Conservation (phyloP, 2,113 vertebrate species). For the Suricata suricatta region DNA sequence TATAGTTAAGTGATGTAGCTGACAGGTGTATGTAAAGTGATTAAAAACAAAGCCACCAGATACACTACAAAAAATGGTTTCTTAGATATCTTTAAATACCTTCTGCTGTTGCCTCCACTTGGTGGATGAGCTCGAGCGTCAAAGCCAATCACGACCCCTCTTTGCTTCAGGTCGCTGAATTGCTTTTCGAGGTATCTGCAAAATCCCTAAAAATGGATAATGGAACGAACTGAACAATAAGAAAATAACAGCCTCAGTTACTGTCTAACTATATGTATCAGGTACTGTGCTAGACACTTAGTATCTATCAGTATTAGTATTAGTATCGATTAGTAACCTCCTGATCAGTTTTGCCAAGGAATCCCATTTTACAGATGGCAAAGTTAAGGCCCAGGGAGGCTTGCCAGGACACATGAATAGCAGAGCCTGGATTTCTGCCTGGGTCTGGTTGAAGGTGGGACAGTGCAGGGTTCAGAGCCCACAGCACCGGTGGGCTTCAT, state of each 20-base stretch:
- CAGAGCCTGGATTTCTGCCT: background rate
- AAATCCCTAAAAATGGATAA: conserved; percentile 88
- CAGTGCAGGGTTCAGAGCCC: background rate
- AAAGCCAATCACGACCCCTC: conserved; percentile 94
- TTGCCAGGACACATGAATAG: background rate
- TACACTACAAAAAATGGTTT: background rate
- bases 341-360: conserved; percentile 2
- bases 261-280: background rate
- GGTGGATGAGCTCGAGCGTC: conserved; percentile 93
- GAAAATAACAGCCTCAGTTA: background rate
- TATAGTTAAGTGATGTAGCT: background rate
- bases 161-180: conserved; percentile 91
- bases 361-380: background rate
- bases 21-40: background rate
- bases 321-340: background rate
- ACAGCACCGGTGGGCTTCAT: background rate
- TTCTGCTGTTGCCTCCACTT: conserved; percentile 93
- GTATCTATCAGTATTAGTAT: background rate
- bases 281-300: background rate
- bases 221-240: background rate
- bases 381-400: background rate
- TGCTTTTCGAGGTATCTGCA: conserved; percentile 93
- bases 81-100: conserved; percentile 72
- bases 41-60: conserved; percentile 18
- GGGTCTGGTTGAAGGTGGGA: background rate